Percentiles rank a stretch among this genome's conserved stretches.
Evolutionary conservation across 2,797 vertebrate species (phyloP).

Genomic region (Salmo trutta): DNA sequence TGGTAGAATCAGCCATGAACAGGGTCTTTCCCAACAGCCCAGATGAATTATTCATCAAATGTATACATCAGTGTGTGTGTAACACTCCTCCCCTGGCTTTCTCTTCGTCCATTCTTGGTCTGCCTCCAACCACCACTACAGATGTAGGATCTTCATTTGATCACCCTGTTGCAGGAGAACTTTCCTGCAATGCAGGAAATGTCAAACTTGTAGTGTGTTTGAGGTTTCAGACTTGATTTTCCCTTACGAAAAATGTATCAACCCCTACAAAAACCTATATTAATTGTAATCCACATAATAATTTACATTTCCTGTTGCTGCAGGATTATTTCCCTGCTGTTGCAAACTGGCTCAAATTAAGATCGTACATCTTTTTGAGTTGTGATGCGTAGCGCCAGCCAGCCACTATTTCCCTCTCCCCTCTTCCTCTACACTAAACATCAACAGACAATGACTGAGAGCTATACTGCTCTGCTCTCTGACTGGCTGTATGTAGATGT

Average conservation of each 20-base stretch:
- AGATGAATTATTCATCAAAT: conserved; percentile 57
- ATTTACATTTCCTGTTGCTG: no score
- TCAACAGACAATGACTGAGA: conserved; percentile 10
- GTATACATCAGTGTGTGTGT: not conserved
- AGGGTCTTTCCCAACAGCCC: conserved; percentile 51
- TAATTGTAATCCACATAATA: no score
- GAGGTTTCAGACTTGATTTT: no score
- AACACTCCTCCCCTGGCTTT: conserved; percentile 45
- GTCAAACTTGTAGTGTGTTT: no score
- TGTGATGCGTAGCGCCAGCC: conserved; percentile 20
- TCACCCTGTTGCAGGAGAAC: no score
- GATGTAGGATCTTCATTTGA: no score
- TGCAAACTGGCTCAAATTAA: no score
- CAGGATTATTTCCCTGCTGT: no score
- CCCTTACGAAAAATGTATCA: no score
- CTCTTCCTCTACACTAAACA: conserved; percentile 19
- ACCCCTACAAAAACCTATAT: no score
- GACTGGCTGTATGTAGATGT: not conserved
- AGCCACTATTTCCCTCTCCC: not conserved
- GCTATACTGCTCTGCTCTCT: conserved; percentile 13
- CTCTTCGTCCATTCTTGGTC: conserved; percentile 38
- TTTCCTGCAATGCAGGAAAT: no score
- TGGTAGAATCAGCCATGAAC: conserved; percentile 53
- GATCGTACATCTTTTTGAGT: conserved; percentile 3
- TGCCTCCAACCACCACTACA: conserved; percentile 24